phyloP scores from a whole-genome alignment of 2,113 vertebrate genomes.

The Brienomyrus brachyistius region DNA sequence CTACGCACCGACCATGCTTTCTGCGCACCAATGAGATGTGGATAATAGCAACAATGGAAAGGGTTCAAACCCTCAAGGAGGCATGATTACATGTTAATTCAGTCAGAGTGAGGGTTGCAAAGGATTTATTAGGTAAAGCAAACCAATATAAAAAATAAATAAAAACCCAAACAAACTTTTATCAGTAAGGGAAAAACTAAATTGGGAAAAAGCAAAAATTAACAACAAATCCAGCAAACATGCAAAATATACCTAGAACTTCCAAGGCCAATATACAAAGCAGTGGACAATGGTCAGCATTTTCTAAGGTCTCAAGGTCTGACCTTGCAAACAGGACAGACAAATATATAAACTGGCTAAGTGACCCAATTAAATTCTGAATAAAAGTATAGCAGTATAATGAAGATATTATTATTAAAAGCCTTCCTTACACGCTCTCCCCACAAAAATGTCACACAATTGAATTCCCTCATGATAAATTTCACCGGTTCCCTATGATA shows the following conservation, averaged over 20 bases:
- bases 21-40: not conserved
- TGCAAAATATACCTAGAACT: not conserved
- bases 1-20: not conserved
- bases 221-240: not conserved
- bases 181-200: not conserved
- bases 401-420: no score
- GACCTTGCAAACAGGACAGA: no score
- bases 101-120: not conserved
- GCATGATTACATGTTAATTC: not conserved
- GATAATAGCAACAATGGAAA: not conserved
- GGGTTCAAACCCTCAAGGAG: not conserved
- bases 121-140: not conserved
- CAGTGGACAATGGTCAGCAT: not conserved
- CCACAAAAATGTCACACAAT: no score
- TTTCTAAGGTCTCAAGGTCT: not conserved
- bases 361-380: no score
- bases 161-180: not conserved
- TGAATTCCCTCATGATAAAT: no score
- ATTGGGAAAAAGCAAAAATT: not conserved
- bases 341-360: no score
- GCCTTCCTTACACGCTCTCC: no score
- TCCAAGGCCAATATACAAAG: not conserved
- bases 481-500: no score
- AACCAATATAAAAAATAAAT: not conserved
- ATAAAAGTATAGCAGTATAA: no score